Evolutionary conservation across 1,140 invertebrate species (phyloP).

Genomic region (Heliconius hermathena): DNA sequence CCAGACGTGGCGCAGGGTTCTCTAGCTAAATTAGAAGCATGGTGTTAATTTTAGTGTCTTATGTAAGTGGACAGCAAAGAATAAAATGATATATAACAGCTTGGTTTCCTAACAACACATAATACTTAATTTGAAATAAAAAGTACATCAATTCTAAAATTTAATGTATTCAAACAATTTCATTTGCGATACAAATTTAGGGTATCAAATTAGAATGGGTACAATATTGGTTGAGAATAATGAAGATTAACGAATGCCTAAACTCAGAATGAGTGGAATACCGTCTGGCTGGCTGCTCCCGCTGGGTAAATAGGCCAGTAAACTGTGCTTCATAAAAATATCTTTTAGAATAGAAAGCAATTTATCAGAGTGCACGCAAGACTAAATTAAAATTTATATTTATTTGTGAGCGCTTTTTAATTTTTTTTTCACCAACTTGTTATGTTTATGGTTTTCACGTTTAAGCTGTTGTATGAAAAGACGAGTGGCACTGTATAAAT

Average conservation of each 20-base stretch:
- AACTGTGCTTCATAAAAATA: constrained; percentile 32
- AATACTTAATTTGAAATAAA: too few relatives aligned
- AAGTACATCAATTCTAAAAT: background rate
- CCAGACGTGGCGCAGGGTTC: too few relatives aligned
- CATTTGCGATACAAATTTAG: background rate
- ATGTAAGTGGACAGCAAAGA: too few relatives aligned
- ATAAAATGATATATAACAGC: too few relatives aligned
- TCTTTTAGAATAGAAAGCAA: constrained; percentile 30
- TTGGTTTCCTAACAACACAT: too few relatives aligned
- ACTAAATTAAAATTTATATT: constrained; percentile 32
- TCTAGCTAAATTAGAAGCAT: background rate
- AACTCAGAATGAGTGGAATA: constrained; percentile 27
- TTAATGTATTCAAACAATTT: background rate
- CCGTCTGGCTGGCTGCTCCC: constrained; percentile 23
- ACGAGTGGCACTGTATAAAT: background rate
- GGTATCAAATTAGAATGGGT: constrained; percentile 24
- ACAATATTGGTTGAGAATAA: constrained; percentile 18
- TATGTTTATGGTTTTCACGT: constrained; percentile 13
- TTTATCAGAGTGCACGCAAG: constrained; percentile 31
- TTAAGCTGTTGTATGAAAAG: background rate
- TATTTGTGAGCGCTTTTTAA: constrained; percentile 26
- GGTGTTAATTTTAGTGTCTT: too few relatives aligned
- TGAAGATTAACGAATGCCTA: constrained; percentile 31
- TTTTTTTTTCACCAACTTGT: constrained; percentile 11
- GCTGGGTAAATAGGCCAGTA: constrained; percentile 27